Conservation (phyloP, 1,140 invertebrate genomes). For the Latrodectus geometricus region DNA sequence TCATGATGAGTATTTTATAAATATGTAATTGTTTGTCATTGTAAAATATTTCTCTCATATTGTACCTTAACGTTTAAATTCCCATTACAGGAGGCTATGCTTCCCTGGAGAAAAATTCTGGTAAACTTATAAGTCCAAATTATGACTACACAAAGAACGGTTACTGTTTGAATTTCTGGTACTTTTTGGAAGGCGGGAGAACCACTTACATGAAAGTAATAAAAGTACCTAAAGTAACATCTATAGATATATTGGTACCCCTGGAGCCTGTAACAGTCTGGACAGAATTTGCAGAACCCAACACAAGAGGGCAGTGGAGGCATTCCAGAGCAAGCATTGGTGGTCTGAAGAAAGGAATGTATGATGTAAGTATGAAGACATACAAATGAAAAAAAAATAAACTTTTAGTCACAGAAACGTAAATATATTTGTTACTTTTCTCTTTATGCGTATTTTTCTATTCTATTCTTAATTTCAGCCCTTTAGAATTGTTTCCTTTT, state of each 20-base stretch:
- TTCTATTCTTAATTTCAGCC: too few species aligned
- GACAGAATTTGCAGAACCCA: slow-evolving; percentile 7
- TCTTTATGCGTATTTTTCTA: not conserved
- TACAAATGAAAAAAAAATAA: not conserved
- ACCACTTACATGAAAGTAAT: not conserved
- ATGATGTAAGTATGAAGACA: not conserved
- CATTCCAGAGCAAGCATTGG: slow-evolving; percentile 1
- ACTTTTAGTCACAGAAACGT: too few species aligned
- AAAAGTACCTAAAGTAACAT: not conserved
- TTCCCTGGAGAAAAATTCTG: not conserved
- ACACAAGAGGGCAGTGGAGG: slow-evolving; percentile 7
- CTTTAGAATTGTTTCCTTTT: too few species aligned
- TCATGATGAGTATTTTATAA: too few species aligned
- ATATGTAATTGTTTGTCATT: too few species aligned
- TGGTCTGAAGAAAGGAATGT: not conserved
- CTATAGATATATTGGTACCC: too few species aligned
- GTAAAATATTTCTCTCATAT: too few species aligned
- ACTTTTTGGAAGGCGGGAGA: slow-evolving; percentile 9
- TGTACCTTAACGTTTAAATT: too few species aligned
- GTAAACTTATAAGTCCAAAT: slow-evolving; percentile 6
- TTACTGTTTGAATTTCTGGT: slow-evolving; percentile 44
- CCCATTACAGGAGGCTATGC: slow-evolving; percentile 10
- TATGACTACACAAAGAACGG: not conserved
- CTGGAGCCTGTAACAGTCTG: not conserved
- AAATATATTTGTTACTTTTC: too few species aligned